Evolutionary conservation across 1,140 invertebrate genomes (phyloP), one percentile per base, ranked within the genome.

Genomic region (Diorhabda elongata): DNA sequence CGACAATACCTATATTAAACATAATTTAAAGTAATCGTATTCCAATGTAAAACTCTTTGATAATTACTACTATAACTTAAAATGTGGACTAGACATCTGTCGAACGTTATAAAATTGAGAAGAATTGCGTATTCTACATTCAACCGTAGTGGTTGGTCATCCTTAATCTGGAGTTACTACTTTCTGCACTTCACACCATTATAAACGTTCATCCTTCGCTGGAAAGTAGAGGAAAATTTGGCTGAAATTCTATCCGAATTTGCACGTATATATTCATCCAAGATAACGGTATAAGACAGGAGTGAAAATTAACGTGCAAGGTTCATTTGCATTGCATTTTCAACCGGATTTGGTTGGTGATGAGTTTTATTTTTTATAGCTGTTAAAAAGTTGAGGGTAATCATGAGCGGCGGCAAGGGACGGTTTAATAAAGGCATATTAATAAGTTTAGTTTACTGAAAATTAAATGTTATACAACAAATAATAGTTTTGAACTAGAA

Each of bases 271-370:
- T 71, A 64, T 71, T 66, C 61, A 68, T 71, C 64, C n/a, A 52
- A 68, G 67, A 72, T 70, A 70, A 73, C 69, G 67, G 71, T 68
- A 66, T 73, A 72, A 72, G 64, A 63, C 62, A 64, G 64, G 64
- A 58, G 67, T 58, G 11, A 61, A 61, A 72, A 72, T 69, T 72
- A 69, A 69, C 64, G 64, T 59, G 57, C 59, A 58, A 42, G 65
- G 59, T 69, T 73, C 70, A 71, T 73, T 73, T 73, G 72, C 72
- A 73, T 73, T 69, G 70, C 72, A 73, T 73, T 73, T 73, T 71
- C 69, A 47, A 45, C 67, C 63, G 72, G 72, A 73, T 73, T 73
- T 73, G 70, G 52, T 63, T 61, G 57, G 64, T 73, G 70, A 73
- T 73, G 72, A 73, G 69, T 71, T 73, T 73, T 73, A 73, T 73